A percentile compares a stretch with the other conserved stretches of the same genome.
phyloP scores from a whole-genome alignment of 2,797 vertebrate genomes.

The Sebastes alutus region DNA sequence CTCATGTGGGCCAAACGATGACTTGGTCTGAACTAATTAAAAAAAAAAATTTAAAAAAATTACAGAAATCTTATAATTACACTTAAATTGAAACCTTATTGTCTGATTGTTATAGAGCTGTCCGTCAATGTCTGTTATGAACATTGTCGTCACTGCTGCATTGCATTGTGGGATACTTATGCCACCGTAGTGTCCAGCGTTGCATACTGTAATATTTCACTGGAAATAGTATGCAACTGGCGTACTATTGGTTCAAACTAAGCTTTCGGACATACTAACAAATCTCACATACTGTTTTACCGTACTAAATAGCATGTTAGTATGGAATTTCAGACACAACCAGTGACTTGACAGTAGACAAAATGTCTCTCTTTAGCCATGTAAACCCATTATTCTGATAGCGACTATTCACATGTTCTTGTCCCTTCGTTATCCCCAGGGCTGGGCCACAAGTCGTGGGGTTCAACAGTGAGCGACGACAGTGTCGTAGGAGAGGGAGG shows the following conservation, averaged over 20 bases:
- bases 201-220: neutral
- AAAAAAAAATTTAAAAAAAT: no score
- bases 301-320: neutral
- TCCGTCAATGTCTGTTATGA: neutral
- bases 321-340: neutral
- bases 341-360: neutral
- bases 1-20: no score
- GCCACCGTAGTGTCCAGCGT: neutral
- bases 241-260: neutral
- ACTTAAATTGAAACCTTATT: neutral
- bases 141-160: neutral
- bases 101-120: neutral
- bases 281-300: neutral
- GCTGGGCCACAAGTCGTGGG: conserved; percentile 95
- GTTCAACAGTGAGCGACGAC: conserved; percentile 86
- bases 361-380: neutral
- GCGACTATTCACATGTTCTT: neutral
- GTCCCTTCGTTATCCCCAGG: conserved; percentile 71
- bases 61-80: no score
- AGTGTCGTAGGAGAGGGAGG: conserved; percentile 76
- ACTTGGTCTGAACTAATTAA: no score
- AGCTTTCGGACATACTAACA: neutral
- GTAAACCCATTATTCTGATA: neutral
- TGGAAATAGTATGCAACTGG: neutral
- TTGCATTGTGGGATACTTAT: neutral